Base-by-base conservation (phyloP, 1,140 invertebrate species). In the Apocrypta bakeri region DNA sequence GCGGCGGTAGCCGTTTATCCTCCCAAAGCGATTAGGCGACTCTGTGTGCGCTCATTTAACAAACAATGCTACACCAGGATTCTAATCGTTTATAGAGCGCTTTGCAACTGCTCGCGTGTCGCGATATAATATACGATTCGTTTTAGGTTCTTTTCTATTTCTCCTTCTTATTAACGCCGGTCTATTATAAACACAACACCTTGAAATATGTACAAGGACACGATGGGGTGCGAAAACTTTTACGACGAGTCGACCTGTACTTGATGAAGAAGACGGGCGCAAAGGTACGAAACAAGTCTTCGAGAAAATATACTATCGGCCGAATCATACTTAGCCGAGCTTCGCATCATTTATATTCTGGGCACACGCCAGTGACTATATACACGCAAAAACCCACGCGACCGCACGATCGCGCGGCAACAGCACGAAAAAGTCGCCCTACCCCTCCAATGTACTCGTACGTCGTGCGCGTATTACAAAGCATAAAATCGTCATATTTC, bases 401-500 rank as follows among this genome's bases (percentile, higher is more conserved):
- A 72, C n/a, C n/a, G n/a, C n/a, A n/a, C n/a, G n/a, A n/a, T 9
- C 31, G n/a, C 69, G 33, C 17, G 48, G 17, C 25, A 29, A 29
- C 63, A 8, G 63, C 6, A 33, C 21, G 33, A 68, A 61, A 37
- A 31, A 61, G 31, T n/a, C 72, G 17, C 66, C 11, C 40, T 12
- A 7, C 11, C 40, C 12, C 40, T 42, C 33, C 33, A n/a, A n/a
- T n/a, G n/a, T n/a, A n/a, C n/a, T n/a, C n/a, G n/a, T n/a, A 31
- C 66, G 29, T 11, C 40, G 40, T 24, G 40, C n/a, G 8, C 76
- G 33, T 42, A 68, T 78, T 78, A 78, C 76, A 78, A 78, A 68
- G 76, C 76, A 78, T 78, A 68, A 78, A 78, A 78, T 68, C 63
- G 61, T 78, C 76, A 78, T 78, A 78, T 78, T 78, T 78, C 33